These are phyloP conservation scores for Chloebia gouldiae DNA, from an alignment of 2,113 vertebrate species.

Conservation along the genomic window DNA sequence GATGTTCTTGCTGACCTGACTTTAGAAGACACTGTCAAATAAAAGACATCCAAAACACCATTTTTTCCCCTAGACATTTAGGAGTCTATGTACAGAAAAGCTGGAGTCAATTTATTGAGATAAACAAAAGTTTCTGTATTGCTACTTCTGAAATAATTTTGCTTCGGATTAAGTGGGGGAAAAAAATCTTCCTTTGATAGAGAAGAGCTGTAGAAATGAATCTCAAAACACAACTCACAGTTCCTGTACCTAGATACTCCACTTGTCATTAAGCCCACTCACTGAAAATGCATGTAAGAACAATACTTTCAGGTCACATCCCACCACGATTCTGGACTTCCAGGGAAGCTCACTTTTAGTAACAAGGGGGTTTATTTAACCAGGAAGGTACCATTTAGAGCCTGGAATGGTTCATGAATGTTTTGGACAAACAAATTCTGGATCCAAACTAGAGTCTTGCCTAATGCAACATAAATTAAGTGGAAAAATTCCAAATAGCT, in stretches of 20 bases:
- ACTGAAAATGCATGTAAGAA: neutral
- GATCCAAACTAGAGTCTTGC: neutral
- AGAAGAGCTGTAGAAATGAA: neutral
- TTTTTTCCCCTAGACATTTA: neutral
- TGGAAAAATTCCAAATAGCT: neutral
- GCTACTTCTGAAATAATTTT: neutral
- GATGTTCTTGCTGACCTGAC: neutral
- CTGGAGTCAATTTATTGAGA: neutral
- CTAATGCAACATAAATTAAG: neutral
- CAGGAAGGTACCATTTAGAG: neutral
- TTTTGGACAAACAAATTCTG: neutral
- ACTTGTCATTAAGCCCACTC: neutral
- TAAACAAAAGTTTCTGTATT: neutral
- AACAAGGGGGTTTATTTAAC: neutral
- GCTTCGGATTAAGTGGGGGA: neutral
- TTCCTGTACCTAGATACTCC: neutral
- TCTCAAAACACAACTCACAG: neutral
- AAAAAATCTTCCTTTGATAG: neutral
- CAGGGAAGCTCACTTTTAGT: neutral
- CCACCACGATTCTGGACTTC: neutral
- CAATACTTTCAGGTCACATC: neutral
- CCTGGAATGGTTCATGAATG: neutral
- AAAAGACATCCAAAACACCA: neutral
- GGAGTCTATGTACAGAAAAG: neutral
- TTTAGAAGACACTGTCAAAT: neutral